Percentiles rank a stretch among this genome's conserved stretches.
Conservation (phyloP, 2,888 invertebrate species). For the Drosophila borborema region DNA sequence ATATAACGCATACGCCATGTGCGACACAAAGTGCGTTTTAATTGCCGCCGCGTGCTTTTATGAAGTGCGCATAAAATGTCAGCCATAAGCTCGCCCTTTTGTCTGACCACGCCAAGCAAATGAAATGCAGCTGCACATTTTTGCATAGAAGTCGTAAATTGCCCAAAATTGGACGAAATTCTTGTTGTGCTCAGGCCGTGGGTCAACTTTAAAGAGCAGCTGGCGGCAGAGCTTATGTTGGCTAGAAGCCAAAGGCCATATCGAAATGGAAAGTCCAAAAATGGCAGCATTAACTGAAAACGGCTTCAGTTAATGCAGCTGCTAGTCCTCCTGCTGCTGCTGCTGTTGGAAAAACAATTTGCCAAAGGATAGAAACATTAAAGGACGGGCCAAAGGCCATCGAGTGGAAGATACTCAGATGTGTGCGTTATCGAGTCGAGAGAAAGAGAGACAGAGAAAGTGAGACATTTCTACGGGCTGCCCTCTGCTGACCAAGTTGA, state of each 20-base stretch:
- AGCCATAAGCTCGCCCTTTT: constrained; percentile 20
- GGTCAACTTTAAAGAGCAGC: constrained; percentile 26
- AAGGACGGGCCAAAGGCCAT: constrained; percentile 14
- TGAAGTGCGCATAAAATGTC: constrained; percentile 60
- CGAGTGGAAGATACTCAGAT: constrained; percentile 1
- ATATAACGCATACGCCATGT: constrained; percentile 72
- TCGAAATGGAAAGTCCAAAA: constrained; percentile 57
- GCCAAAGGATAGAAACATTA: constrained; percentile 61
- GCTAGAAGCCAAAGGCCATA: constrained; percentile 24
- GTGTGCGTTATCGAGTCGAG: constrained; percentile 3
- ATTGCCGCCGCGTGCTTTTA: constrained; percentile 67
- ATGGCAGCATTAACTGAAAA: constrained; percentile 51
- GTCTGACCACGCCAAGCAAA: constrained; percentile 14
- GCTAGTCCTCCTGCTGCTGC: constrained; percentile 2
- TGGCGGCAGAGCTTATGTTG: constrained; percentile 16
- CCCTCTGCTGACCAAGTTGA: constrained; percentile 49
- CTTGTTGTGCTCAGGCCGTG: neutral
- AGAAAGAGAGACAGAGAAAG: neutral
- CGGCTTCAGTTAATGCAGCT: constrained; percentile 25
- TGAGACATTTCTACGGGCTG: constrained; percentile 10
- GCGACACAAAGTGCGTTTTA: constrained; percentile 56
- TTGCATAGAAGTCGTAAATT: constrained; percentile 34
- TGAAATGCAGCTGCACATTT: constrained; percentile 28
- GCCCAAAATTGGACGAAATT: constrained; percentile 14
- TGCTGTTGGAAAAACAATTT: constrained; percentile 48